Conservation (phyloP, 2,113 vertebrate species). For the Onychostoma macrolepis region DNA sequence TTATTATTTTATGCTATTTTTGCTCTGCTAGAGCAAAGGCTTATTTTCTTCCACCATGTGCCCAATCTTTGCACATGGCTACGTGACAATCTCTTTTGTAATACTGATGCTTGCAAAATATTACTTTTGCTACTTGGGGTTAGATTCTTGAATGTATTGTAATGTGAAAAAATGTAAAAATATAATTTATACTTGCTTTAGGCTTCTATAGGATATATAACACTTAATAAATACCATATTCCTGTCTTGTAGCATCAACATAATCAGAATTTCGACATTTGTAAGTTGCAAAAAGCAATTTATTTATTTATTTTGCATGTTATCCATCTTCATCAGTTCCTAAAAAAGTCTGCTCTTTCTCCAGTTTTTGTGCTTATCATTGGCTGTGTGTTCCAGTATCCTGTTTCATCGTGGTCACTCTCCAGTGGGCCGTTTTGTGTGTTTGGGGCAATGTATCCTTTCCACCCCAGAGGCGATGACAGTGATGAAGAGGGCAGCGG, state of each 20-base stretch:
- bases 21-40: not conserved
- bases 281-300: not conserved
- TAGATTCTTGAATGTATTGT: not conserved
- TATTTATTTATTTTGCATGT: not conserved
- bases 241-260: not conserved
- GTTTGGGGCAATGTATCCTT: slow-evolving; percentile 24
- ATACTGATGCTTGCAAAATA: not conserved
- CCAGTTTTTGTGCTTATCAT: slow-evolving; percentile 1
- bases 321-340: not conserved
- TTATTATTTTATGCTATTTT: not conserved
- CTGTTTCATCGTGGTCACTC: slow-evolving; percentile 15
- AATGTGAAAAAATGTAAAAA: not conserved
- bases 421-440: slow-evolving; percentile 10
- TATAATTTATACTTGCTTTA: not conserved
- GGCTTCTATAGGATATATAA: not conserved
- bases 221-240: too few relatives aligned
- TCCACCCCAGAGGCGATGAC: slow-evolving; percentile 20
- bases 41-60: not conserved
- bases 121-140: not conserved
- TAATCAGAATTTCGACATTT: not conserved
- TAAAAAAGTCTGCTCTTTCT: not conserved
- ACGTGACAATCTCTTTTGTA: not conserved
- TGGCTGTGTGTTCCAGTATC: not conserved
- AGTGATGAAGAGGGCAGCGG: slow-evolving; percentile 33
- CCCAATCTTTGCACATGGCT: not conserved